Percentiles rank a stretch among this genome's conserved stretches.
These are phyloP conservation scores for Oriolus oriolus DNA, from an alignment of 2,113 vertebrate genomes.

Conservation along the genomic window DNA sequence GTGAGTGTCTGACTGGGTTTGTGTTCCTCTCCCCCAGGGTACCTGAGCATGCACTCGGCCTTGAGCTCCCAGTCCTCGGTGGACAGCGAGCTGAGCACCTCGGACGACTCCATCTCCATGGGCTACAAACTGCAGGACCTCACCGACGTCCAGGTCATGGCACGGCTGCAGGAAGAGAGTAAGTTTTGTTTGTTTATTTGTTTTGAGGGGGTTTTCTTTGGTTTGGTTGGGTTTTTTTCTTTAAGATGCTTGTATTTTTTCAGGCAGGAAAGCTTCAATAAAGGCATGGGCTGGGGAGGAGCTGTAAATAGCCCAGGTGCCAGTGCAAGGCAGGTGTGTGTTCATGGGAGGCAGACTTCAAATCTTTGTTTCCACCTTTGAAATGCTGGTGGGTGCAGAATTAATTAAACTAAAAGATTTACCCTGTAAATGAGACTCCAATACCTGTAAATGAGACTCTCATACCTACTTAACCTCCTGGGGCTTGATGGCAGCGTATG, in stretches of 20 bases:
- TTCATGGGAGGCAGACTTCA: background rate
- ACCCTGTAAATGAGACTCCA: background rate
- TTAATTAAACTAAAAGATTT: background rate
- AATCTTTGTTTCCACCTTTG: background rate
- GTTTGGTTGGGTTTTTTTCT: background rate
- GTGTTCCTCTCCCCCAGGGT: slow-evolving; percentile 61
- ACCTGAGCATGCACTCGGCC: slow-evolving; percentile 76
- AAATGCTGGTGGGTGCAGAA: background rate
- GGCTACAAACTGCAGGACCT: slow-evolving; percentile 92
- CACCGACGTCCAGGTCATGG: slow-evolving; percentile 93
- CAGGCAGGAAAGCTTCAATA: background rate
- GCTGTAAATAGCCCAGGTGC: background rate
- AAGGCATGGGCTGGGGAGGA: background rate
- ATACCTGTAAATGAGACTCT: background rate
- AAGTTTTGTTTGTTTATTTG: background rate
- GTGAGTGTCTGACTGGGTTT: background rate
- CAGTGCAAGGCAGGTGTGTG: background rate
- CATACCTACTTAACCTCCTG: rapidly evolving
- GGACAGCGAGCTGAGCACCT: slow-evolving; percentile 89
- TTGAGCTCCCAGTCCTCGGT: slow-evolving; percentile 91
- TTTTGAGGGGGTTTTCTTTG: background rate
- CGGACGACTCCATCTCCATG: slow-evolving; percentile 93
- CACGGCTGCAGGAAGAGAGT: slow-evolving; percentile 91
- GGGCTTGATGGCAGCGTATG: too few relatives aligned
- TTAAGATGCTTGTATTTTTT: background rate